Conservation (phyloP, 2,888 invertebrate genomes). For the Orthosia gracilis region DNA sequence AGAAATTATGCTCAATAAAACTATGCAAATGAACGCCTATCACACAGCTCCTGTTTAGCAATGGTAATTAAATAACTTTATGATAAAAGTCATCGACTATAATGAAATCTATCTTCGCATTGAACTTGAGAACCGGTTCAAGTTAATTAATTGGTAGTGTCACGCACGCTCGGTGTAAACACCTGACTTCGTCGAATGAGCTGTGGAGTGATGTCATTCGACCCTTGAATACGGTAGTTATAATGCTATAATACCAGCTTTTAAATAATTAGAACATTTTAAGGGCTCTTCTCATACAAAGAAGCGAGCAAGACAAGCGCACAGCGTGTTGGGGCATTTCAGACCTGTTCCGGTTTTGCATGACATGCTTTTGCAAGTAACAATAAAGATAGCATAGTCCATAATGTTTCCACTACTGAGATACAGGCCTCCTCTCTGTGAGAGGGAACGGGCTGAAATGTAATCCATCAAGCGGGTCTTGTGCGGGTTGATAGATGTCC, state of each 20-base stretch:
- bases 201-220: not conserved
- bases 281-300: not conserved
- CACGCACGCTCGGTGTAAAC: not conserved
- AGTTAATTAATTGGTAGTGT: constrained; percentile 8
- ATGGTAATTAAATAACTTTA: constrained; percentile 21
- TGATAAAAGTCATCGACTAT: not conserved
- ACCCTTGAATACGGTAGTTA: not conserved
- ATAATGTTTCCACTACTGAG: too few species aligned
- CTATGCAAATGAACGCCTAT: constrained; percentile 1
- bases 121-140: constrained; percentile 44
- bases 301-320: too few species aligned
- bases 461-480: too few species aligned
- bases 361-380: too few species aligned
- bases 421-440: too few species aligned
- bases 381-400: too few species aligned
- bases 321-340: too few species aligned
- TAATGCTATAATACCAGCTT: not conserved
- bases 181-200: not conserved
- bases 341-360: too few species aligned
- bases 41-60: not conserved
- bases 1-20: not conserved
- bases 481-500: too few species aligned
- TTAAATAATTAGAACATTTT: not conserved
- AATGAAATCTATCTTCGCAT: constrained; percentile 27
- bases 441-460: too few species aligned